phyloP scores from a whole-genome alignment of 64 coral and sea anemone genomes.

The Astreopora myriophthalma region DNA sequence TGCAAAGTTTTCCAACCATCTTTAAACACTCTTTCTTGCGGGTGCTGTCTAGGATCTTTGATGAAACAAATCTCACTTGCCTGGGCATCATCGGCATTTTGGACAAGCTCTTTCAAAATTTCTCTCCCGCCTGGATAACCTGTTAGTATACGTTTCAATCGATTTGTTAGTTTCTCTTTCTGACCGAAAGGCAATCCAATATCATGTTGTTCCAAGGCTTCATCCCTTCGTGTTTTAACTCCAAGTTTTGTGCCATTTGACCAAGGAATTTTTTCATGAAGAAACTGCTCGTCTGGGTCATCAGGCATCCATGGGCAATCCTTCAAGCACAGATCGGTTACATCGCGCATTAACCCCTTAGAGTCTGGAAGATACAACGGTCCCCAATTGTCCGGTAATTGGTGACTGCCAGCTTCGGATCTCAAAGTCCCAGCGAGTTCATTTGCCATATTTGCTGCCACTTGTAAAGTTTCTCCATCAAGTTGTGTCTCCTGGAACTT shows the following conservation, averaged over 20 bases:
- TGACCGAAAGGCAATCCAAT: slow-evolving; percentile 82
- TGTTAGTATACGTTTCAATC: slow-evolving; percentile 77
- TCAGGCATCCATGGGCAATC: slow-evolving; percentile 80
- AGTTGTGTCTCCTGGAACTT: background rate
- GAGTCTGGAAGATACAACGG: slow-evolving; percentile 63
- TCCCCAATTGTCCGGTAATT: background rate
- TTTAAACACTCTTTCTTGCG: slow-evolving; percentile 61
- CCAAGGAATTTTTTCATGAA: slow-evolving; percentile 37
- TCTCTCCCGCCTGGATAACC: slow-evolving; percentile 71
- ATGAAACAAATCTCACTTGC: slow-evolving; percentile 84
- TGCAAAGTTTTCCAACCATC: slow-evolving; percentile 81
- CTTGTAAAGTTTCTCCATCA: background rate
- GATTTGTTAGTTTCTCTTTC: slow-evolving; percentile 81
- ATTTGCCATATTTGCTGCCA: background rate
- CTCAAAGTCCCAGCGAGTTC: background rate
- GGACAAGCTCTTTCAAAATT: slow-evolving; percentile 92
- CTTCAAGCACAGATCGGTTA: slow-evolving; percentile 45
- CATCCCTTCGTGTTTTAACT: slow-evolving; percentile 71
- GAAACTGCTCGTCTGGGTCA: slow-evolving; percentile 32
- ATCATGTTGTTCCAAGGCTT: slow-evolving; percentile 17
- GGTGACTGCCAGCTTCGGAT: background rate
- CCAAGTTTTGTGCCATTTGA: background rate
- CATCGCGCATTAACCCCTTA: slow-evolving; percentile 1
- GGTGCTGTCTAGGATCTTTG: slow-evolving; percentile 71
- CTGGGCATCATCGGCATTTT: slow-evolving; percentile 93